Percentiles rank a stretch among this genome's conserved stretches.
Evolutionary conservation across 1,140 invertebrate species (phyloP).

Genomic region (Aphis craccivora): DNA sequence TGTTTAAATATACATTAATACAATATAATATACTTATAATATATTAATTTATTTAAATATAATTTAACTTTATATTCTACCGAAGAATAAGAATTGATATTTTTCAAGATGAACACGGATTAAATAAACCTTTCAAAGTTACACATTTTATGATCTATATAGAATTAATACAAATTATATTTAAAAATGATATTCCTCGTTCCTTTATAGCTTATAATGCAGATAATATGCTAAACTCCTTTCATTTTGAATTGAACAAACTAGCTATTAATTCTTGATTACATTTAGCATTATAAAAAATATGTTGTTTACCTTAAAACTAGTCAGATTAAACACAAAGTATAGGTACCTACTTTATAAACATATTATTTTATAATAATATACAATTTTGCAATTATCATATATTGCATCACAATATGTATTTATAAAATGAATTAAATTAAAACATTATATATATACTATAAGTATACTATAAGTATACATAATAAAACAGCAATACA

Average conservation of each 20-base stretch:
- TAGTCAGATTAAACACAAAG: not conserved
- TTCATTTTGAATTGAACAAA: not conserved
- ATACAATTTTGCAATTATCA: not conserved
- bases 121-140: not conserved
- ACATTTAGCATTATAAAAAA: not conserved
- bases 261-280: not conserved
- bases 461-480: no score
- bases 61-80: not conserved
- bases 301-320: not conserved
- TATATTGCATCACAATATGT: not conserved
- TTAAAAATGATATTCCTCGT: not conserved
- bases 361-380: not conserved
- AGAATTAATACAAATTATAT: not conserved
- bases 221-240: not conserved
- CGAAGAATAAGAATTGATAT: not conserved
- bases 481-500: no score
- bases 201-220: not conserved
- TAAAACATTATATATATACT: no score
- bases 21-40: not conserved
- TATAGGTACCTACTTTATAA: not conserved
- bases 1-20: not conserved
- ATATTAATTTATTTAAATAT: slow-evolving; percentile 1
- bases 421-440: not conserved
- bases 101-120: not conserved
- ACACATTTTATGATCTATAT: not conserved